These are phyloP conservation scores for Nerophis ophidion DNA, from an alignment of 2,113 vertebrate genomes.

Conservation along the genomic window DNA sequence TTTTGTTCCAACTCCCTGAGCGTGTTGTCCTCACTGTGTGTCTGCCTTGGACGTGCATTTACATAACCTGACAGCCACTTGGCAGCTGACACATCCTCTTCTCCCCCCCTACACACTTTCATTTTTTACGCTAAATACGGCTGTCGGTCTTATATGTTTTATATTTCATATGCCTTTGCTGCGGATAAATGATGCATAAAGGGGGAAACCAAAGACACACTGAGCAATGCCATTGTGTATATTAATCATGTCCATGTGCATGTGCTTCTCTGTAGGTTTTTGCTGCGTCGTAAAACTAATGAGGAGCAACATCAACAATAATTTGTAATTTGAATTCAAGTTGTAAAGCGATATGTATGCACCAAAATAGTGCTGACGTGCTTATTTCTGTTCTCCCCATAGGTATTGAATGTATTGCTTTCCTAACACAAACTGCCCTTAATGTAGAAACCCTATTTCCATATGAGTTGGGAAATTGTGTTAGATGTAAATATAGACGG, in stretches of 20 bases:
- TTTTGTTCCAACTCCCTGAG: slow-evolving; percentile 44
- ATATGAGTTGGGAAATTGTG: no score
- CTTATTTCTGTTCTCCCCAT: background rate
- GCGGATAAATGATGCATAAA: background rate
- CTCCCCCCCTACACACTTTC: slow-evolving; percentile 12
- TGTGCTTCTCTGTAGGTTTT: background rate
- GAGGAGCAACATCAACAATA: no score
- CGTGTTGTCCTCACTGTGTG: slow-evolving; percentile 40
- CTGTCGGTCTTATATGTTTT: background rate
- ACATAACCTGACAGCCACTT: slow-evolving; percentile 57
- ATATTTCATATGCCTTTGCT: background rate
- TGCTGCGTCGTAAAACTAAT: background rate
- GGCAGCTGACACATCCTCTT: slow-evolving; percentile 46
- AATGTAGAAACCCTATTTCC: no score
- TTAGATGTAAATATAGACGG: no score
- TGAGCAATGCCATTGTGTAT: background rate
- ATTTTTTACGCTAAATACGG: slow-evolving; percentile 31
- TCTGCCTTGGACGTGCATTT: slow-evolving; percentile 46
- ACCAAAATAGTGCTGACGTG: background rate
- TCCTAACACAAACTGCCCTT: background rate
- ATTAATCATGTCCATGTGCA: background rate
- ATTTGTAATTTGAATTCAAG: no score
- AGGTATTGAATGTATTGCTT: no score
- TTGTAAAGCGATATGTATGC: no score
- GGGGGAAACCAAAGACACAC: background rate